Evolutionary conservation across 2,888 invertebrate species (phyloP).

Genomic region (Hirtodrosophila histrioides): DNA sequence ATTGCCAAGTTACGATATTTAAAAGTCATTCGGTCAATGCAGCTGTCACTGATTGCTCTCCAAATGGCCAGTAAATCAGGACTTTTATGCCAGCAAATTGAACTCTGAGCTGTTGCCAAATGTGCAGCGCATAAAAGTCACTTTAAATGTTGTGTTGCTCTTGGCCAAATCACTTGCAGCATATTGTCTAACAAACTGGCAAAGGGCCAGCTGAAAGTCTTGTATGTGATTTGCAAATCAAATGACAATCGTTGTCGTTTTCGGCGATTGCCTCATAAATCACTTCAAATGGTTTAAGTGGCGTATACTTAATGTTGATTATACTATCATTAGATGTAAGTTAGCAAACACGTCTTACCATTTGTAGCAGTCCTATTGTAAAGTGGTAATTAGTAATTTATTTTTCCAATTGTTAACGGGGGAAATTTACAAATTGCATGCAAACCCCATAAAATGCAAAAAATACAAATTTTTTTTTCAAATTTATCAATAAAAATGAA

Average conservation of each 20-base stretch:
- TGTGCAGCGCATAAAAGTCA: slow-evolving; percentile 63
- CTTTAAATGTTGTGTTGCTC: slow-evolving; percentile 38
- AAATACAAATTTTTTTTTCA: not conserved
- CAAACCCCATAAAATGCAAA: too few species aligned
- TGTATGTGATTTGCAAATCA: slow-evolving; percentile 59
- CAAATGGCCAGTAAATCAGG: slow-evolving; percentile 65
- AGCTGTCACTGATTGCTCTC: slow-evolving; percentile 73
- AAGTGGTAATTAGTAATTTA: not conserved
- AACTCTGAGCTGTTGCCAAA: slow-evolving; percentile 70
- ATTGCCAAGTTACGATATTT: slow-evolving; percentile 55
- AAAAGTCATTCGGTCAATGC: slow-evolving; percentile 66
- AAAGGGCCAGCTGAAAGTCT: slow-evolving; percentile 51
- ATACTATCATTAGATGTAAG: slow-evolving; percentile 29
- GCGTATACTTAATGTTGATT: slow-evolving; percentile 66
- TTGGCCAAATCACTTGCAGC: slow-evolving; percentile 60
- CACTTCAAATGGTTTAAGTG: slow-evolving; percentile 39
- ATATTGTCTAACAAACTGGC: slow-evolving; percentile 57
- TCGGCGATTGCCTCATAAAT: slow-evolving; percentile 63
- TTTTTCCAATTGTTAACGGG: too few species aligned
- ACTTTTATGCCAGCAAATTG: slow-evolving; percentile 68
- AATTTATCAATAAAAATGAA: too few species aligned
- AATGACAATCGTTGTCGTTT: slow-evolving; percentile 63
- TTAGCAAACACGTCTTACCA: not conserved
- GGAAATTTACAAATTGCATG: too few species aligned
- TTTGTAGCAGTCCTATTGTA: not conserved